Base-by-base conservation (phyloP, 2,797 vertebrate species). In the Amphiprion clarkii region DNA sequence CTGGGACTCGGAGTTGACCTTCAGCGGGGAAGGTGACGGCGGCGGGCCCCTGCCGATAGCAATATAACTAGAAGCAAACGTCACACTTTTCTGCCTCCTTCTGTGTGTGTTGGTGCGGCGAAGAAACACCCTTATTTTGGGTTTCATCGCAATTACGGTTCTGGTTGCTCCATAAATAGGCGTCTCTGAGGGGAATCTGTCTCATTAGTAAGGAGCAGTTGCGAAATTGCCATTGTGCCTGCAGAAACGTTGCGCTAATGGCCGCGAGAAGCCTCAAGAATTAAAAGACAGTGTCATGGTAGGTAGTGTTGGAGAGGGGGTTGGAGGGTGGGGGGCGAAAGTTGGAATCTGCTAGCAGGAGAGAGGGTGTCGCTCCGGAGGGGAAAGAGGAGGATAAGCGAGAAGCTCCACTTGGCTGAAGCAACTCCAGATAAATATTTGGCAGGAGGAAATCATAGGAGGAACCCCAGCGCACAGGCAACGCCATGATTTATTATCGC, bases 401-500 rank as follows among this genome's bases (percentile, higher is more conserved):
- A 56, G 44, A 52, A 62, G 44, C 58, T 33, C 70, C 62, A 66
- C 57, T 55, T 70, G 68, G 55, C 74, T 63, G 66, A 55, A 67
- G 56, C 67, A n/a, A 73, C 67, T 81, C 65, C 78, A 63, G 71
- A 75, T 84, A 72, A 85, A 76, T 71, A 76, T 82, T 76, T 89
- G 88, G 80, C 83, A 73, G 72, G 0, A 21, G 56, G n/a, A 71
- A 60, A 63, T 85, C 69, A 79, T 25, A 1, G 44, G 73, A 79
- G 82, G 64, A 71, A 70, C 85, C 78, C 82, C 64, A 21, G 40
- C 42, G 75, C 66, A 65, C 79, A 85, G 82, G 84, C 79, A 84
- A 71, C 78, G 70, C 73, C 82, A 63, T 77, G 78, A 87, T 90
- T 88, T 87, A 88, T 88, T 82, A 86, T 81, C 72, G 21, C 81